Conservation (phyloP, 2,797 vertebrate genomes). For the Tragelaphus eurycerus region DNA sequence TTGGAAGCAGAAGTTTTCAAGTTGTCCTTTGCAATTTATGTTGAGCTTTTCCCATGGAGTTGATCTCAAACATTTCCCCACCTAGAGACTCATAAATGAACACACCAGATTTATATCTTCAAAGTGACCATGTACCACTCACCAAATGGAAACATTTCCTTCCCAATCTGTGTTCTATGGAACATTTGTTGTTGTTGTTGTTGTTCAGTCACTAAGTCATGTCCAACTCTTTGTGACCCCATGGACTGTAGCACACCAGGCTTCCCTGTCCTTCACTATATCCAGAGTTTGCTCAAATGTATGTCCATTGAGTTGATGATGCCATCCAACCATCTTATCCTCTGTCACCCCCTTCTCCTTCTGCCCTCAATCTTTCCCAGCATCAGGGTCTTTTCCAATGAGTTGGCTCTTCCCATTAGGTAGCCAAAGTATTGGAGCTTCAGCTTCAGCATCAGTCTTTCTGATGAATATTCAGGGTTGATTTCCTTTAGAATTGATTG, state of each 20-base stretch:
- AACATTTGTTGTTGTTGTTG: neutral
- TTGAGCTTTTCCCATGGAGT: conserved; percentile 71
- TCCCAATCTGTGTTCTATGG: neutral
- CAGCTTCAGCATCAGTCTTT: neutral
- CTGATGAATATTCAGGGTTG: neutral
- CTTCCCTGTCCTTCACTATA: neutral
- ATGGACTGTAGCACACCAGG: neutral
- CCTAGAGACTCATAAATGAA: conserved; percentile 38
- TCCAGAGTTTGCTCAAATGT: neutral
- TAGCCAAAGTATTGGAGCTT: neutral
- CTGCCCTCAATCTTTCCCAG: neutral
- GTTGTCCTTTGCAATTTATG: conserved; percentile 44
- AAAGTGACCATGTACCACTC: neutral
- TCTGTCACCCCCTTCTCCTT: neutral
- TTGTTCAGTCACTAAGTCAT: neutral
- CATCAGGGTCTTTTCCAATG: neutral
- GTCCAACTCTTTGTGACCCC: neutral
- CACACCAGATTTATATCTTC: neutral
- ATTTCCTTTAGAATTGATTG: neutral
- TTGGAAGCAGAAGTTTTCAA: conserved; percentile 57
- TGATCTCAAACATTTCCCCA: conserved; percentile 55
- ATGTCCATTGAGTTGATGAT: neutral
- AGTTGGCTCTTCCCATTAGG: neutral
- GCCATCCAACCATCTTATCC: neutral
- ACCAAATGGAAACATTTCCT: conserved; percentile 7